These are phyloP conservation scores for Kryphioiulus occultus DNA, from an alignment of 2,888 invertebrate species.

Conservation along the genomic window DNA sequence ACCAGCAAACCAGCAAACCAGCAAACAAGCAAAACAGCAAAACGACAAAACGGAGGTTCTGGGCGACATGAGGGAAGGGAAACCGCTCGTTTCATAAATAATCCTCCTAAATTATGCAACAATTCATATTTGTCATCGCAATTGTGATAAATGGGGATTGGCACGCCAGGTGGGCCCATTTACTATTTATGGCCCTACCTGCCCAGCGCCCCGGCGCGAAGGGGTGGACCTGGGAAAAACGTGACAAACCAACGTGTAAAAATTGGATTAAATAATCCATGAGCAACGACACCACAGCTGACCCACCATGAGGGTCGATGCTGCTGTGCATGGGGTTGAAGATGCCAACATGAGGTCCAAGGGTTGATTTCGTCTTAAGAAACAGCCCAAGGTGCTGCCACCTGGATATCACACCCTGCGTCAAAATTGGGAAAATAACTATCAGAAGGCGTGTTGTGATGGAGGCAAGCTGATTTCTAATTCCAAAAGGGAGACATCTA, in stretches of 20 bases:
- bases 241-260: neutral
- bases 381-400: no score
- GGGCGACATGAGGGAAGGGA: neutral
- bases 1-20: no score
- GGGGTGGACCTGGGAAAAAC: neutral
- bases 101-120: conserved; percentile 18
- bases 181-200: conserved; percentile 8
- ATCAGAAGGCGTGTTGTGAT: no score
- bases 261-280: conserved; percentile 20
- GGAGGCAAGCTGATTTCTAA: no score
- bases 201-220: neutral
- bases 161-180: neutral
- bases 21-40: neutral
- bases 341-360: no score
- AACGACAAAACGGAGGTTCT: neutral
- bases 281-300: neutral
- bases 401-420: no score
- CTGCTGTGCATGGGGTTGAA: no score
- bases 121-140: conserved; percentile 18
- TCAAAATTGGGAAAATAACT: no score
- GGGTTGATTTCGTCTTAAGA: no score
- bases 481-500: no score
- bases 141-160: conserved; percentile 10
- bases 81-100: conserved; percentile 13
- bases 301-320: neutral